These are phyloP conservation scores for Cheilinus undulatus DNA, from an alignment of 2,113 vertebrate species.

Conservation along the genomic window DNA sequence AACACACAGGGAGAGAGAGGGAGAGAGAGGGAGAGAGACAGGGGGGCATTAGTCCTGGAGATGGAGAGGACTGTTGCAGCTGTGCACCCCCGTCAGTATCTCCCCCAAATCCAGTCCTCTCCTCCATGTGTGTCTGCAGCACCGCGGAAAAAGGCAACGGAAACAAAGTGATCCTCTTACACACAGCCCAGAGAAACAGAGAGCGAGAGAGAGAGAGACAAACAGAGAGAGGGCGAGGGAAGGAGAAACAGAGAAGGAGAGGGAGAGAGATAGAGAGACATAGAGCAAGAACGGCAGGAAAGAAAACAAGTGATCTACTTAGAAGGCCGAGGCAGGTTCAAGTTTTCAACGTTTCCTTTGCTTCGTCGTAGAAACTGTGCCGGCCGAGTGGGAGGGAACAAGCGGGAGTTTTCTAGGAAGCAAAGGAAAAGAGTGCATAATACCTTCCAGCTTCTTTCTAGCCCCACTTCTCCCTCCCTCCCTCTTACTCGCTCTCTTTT, in stretches of 20 bases:
- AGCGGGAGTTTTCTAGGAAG: conserved; percentile 82
- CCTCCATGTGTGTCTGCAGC: conserved; percentile 71
- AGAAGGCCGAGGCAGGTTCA: conserved; percentile 77
- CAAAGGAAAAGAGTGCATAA: conserved; percentile 91
- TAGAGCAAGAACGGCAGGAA: conserved; percentile 15
- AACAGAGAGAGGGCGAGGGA: background rate
- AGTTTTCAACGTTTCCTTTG: conserved; percentile 77
- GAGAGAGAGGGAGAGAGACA: background rate
- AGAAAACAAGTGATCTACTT: conserved; percentile 61
- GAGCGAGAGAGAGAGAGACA: conserved; percentile 29
- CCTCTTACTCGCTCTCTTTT: conserved; percentile 83
- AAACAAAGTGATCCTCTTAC: conserved; percentile 82
- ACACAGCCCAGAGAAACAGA: conserved; percentile 57
- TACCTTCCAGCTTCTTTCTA: conserved; percentile 85
- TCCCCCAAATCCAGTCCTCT: conserved; percentile 74
- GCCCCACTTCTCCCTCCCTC: conserved; percentile 54
- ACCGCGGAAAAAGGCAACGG: conserved; percentile 70
- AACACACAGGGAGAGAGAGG: conserved; percentile 63
- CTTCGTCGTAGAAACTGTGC: conserved; percentile 83
- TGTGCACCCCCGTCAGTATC: conserved; percentile 85
- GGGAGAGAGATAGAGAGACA: background rate
- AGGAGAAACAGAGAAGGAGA: conserved; percentile 10
- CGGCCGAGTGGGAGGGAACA: conserved; percentile 89
- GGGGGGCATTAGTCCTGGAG: conserved; percentile 65
- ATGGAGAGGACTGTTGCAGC: conserved; percentile 86